Conservation (phyloP, 2,113 vertebrate species). For the Callipepla californica region DNA sequence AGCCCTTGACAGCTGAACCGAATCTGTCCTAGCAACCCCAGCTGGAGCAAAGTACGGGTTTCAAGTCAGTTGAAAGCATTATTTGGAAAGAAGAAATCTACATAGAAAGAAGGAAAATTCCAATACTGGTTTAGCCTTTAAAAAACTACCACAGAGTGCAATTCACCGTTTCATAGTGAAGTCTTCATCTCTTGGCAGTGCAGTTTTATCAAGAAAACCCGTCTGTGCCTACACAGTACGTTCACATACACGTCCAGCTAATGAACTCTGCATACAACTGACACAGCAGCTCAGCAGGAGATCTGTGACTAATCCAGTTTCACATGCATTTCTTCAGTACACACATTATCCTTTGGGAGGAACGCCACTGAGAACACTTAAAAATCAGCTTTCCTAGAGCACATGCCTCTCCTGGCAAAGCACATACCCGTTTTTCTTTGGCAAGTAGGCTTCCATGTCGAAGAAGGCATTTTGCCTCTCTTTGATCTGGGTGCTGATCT, state of each 20-base stretch:
- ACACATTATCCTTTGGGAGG: not conserved
- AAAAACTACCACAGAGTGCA: not conserved
- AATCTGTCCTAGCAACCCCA: not conserved
- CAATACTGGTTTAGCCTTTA: not conserved
- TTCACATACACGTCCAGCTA: constrained; percentile 5
- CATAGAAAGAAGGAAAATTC: not conserved
- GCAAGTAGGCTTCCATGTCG: constrained; percentile 97
- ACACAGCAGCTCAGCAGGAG: constrained; percentile 50
- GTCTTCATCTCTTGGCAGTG: not conserved
- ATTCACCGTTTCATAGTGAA: not conserved
- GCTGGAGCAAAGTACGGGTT: not conserved
- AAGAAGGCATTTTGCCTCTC: constrained; percentile 93
- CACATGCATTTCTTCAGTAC: not conserved
- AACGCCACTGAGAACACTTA: fast-evolving
- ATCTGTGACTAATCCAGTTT: constrained; percentile 49
- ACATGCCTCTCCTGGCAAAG: fast-evolving
- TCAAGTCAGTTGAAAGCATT: not conserved
- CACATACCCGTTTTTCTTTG: constrained; percentile 95
- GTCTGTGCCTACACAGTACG: not conserved
- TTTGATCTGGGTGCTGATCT: constrained; percentile 89
- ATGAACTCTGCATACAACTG: not conserved
- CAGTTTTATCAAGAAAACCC: not conserved
- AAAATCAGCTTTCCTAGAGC: not conserved
- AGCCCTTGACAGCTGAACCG: not conserved
- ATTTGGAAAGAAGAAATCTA: not conserved